Conservation (phyloP, 64 coral and sea anemone genomes). For the Actinia tenebrosa region DNA sequence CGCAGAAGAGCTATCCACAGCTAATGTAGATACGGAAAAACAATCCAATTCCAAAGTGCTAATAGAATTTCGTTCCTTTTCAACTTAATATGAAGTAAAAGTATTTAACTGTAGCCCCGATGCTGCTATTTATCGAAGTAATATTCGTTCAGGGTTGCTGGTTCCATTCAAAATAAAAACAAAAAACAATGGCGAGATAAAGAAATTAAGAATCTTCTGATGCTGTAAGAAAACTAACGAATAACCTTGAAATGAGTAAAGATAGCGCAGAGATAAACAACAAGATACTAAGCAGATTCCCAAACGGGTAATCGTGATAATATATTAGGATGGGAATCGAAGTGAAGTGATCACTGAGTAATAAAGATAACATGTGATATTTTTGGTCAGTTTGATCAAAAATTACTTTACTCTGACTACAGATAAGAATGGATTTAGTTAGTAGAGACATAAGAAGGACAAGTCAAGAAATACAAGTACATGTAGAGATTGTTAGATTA, state of each 20-base stretch:
- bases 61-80: not conserved
- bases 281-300: not conserved
- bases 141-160: not conserved
- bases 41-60: not conserved
- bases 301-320: not conserved
- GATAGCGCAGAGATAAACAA: not conserved
- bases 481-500: not conserved
- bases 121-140: not conserved
- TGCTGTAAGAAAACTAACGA: not conserved
- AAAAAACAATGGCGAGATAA: not conserved
- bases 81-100: too few species aligned
- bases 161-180: not conserved
- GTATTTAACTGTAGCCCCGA: too few species aligned
- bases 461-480: not conserved
- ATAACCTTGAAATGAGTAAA: not conserved
- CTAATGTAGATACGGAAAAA: not conserved
- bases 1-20: not conserved
- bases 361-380: not conserved
- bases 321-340: not conserved
- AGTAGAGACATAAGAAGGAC: not conserved
- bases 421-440: constrained; percentile 8
- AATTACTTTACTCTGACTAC: not conserved
- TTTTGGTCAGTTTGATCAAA: not conserved
- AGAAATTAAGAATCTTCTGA: not conserved
- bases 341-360: not conserved